phyloP scores from a whole-genome alignment of 2,113 vertebrate species.

The Dolichotis patagonum region DNA sequence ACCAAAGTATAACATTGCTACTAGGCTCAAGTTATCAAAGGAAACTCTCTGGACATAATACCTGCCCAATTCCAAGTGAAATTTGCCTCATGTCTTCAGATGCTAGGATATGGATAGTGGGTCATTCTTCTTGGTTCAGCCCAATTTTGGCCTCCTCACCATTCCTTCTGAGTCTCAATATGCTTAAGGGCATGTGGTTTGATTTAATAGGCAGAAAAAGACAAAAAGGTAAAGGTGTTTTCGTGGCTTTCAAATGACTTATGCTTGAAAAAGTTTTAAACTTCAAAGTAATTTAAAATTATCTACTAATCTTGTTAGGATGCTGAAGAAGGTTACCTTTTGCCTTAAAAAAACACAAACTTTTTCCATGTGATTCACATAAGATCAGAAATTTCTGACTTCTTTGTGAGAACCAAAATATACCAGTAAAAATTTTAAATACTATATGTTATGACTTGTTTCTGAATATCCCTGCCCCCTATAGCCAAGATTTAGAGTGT shows the following conservation, averaged over 20 bases:
- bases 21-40: not conserved
- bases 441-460: not conserved
- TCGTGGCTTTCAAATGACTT: conserved; percentile 53
- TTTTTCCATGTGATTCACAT: conserved; percentile 38
- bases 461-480: not conserved
- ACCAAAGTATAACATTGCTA: not conserved
- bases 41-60: conserved; percentile 23
- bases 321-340: conserved; percentile 11
- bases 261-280: conserved; percentile 31
- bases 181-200: conserved; percentile 49
- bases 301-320: not conserved
- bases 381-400: conserved; percentile 48
- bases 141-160: not conserved
- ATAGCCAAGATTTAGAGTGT: not conserved
- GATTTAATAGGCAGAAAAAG: conserved; percentile 44
- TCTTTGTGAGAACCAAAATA: conserved; percentile 50
- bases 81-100: not conserved
- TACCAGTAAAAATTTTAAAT: conserved; percentile 44
- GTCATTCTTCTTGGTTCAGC: not conserved
- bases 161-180: not conserved
- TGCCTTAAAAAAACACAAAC: not conserved
- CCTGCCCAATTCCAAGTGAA: not conserved
- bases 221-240: not conserved
- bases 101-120: not conserved
- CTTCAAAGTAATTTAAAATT: conserved; percentile 54